Base-by-base conservation (phyloP, 1,140 invertebrate genomes). In the Sycobia sp. region DNA sequence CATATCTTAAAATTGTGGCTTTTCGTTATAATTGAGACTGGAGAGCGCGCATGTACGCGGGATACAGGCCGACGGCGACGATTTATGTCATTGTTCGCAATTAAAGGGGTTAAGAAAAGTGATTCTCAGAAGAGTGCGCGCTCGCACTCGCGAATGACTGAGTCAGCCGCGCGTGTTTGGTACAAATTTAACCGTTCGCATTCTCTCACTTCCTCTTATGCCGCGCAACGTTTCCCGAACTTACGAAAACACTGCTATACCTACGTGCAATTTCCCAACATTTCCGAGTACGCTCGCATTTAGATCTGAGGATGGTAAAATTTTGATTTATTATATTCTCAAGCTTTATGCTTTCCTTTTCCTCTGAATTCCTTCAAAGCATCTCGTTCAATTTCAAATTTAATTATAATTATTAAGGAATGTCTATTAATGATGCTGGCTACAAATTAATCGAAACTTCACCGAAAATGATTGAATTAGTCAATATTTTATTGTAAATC, bases 61-160 rank as follows among this genome's bases (percentile, higher is more conserved):
- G n/a, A n/a, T 11, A 4, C 14, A 27, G n/a, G 4, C 14, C 25
- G 10, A 14, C 27, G 7, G 8, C 47, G 4, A 18, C 29, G 49
- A 51, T 51, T 51, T 36, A 36, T 51, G 49, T 38, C 29, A 51
- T 51, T 51, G 32, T 51, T 36, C 49, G 32, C n/a, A 38, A 51
- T 51, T 51, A 51, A 51, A 51, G 49, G 22, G 49, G 25, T 49
- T 32, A 16, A 49, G 32, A 38, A 16, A 13, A 34, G 18, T 18
- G 32, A 51, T 51, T 51, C 49, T 51, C 29, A 13, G 49, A 51
- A 51, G 18, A 51, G 27, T n/a, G 4, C 3, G 9, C 5, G 18
- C 5, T 16, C 32, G 32, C 27, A 27, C n/a, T 50, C 47, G 47
- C 47, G 20, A 50, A 25, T 13, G 32, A n/a, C 32, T 51, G 32